Conservation (phyloP, 2,113 vertebrate species). For the Oreochromis tanganicae region DNA sequence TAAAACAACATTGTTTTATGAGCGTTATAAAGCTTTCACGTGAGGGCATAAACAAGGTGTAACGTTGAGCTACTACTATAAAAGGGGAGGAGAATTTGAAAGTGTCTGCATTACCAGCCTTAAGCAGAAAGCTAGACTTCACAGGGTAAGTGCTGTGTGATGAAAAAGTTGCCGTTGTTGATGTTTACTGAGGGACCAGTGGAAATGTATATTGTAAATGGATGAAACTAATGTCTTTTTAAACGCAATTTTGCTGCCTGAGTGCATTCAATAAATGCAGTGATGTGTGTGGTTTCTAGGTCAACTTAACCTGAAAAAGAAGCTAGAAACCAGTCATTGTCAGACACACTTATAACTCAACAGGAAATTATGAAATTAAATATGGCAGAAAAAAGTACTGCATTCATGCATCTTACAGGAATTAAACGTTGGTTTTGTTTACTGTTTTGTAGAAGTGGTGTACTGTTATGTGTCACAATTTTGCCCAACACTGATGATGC, state of each 20-base stretch:
- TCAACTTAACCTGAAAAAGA: neutral
- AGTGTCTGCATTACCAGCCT: neutral
- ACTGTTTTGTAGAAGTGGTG: neutral
- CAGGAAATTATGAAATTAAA: neutral
- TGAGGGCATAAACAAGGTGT: neutral
- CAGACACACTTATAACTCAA: neutral
- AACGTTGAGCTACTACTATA: neutral
- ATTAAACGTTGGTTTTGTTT: neutral
- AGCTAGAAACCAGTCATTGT: neutral
- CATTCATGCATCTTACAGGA: neutral
- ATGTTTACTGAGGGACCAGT: neutral
- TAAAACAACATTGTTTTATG: neutral
- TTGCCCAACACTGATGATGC: neutral
- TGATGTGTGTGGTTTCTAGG: neutral
- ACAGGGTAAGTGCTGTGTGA: slow-evolving; percentile 12
- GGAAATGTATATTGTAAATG: neutral
- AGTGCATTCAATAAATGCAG: neutral
- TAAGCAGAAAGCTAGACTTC: neutral
- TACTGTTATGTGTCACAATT: neutral
- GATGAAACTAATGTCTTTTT: neutral
- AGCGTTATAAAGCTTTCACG: slow-evolving; percentile 4
- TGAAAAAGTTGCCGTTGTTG: neutral
- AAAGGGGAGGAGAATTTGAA: neutral
- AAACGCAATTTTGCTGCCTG: neutral
- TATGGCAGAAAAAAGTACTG: neutral